Conservation (phyloP, 2,888 invertebrate species). For the Andrena minutula region DNA sequence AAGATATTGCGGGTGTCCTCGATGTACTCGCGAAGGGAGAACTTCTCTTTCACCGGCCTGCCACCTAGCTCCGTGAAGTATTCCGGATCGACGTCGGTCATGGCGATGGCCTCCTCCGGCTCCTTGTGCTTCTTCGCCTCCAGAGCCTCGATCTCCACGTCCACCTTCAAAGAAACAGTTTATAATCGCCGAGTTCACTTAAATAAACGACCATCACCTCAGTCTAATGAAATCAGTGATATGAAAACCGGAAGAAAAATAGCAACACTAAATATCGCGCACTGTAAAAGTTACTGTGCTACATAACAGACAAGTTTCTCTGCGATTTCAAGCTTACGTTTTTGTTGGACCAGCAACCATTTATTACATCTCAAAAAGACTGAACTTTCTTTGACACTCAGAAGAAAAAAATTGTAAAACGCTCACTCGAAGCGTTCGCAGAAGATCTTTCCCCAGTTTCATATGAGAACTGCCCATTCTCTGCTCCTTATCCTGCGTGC, state of each 20-base stretch:
- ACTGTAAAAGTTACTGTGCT: no score
- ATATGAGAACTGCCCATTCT: constrained; percentile 71
- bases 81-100: constrained; percentile 89
- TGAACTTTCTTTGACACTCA: not conserved
- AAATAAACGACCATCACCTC: no score
- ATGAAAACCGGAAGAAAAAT: no score
- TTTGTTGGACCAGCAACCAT: no score
- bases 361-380: not conserved
- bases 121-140: constrained; percentile 82
- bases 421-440: constrained; percentile 87
- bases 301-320: no score
- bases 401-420: not conserved
- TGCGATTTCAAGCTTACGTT: no score
- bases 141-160: constrained; percentile 67
- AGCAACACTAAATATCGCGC: no score
- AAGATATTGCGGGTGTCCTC: constrained; percentile 86
- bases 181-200: no score
- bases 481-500: constrained; percentile 73
- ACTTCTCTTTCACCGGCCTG: constrained; percentile 87
- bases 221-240: no score
- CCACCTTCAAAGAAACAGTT: constrained; percentile 61
- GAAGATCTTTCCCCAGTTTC: constrained; percentile 85
- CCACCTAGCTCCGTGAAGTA: constrained; percentile 89
- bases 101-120: constrained; percentile 87
- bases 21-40: constrained; percentile 87